Base-by-base conservation (phyloP, 2,888 invertebrate species). In the Heliconius ethilla region DNA sequence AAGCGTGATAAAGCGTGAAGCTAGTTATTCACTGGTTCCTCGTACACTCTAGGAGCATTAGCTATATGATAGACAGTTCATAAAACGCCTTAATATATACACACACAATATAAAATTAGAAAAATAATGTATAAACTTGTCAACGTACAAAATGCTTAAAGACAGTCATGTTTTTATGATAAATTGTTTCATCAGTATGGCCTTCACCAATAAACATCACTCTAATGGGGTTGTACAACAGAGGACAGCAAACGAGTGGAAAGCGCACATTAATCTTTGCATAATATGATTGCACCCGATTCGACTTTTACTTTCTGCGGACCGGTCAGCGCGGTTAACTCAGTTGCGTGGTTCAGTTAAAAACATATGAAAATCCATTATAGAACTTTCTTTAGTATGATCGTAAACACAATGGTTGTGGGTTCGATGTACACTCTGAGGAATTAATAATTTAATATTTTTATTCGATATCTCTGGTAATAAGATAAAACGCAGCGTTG, bases 251-350 rank as follows among this genome's bases (percentile, higher is more conserved):
- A 72, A 37, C 59, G 72, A 72, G 37, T 72, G 72, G 59, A 72
- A 72, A 82, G 81, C 79, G 78, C 75, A 79, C 78, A 80, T 80
- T 80, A 72, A 77, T 73, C 75, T 79, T 78, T 79, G 78, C 80
- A 81, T 79, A 80, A 80, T 75, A 70, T 73, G 65, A 69, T 59
- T 79, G 75, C 75, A 76, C 70, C 75, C 70, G 79, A 78, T 81
- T 77, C 69, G 72, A 84, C 85, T 86, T 85, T 86, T 85, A 86
- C 86, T 86, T 85, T 86, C 84, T 77, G 76, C 77, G 65, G 84
- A 85, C 84, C 85, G 84, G 85, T 85, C 82, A 70, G 59, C 25
- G 74, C 51, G 65, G 72, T 70, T 75, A 59, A 77, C 29, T 67
- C n/a, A 40, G 77, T 65, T 65, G 25, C 37, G 45, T 74, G 63